Evolutionary conservation across 2,888 invertebrate species (phyloP), one percentile per base, ranked within the genome.

Genomic region (Andrena praecox): DNA sequence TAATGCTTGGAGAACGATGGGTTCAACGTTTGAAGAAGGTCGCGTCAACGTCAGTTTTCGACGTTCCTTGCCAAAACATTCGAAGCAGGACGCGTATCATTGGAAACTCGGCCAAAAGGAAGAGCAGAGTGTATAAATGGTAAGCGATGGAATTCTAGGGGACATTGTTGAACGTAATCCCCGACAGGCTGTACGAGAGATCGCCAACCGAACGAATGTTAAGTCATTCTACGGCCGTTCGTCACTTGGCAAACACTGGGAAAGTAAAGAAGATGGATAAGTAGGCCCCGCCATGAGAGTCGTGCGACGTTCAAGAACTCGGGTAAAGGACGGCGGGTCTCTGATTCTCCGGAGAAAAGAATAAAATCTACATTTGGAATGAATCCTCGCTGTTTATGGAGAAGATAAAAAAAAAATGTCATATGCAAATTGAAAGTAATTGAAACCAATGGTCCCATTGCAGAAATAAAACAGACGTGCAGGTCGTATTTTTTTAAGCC

Each of bases 171-270:
- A 54, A 3, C 54, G 56, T 56, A 56, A 56, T 56, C 56, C 56
- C 10, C 24, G 56, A 24, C 24, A 56, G 24, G 24, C 24, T 27
- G 56, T 56, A 56, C 24, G 24, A 27, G 24, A 54, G 54, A 24
- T 20, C 24, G 24, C 56, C 56, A 24, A 24, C 20, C 56, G 10
- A 56, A 56, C 56, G 56, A 56, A 24, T 56, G 56, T 56, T 56
- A 56, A 56, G 56, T 56, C 56, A 56, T 56, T 56, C 56, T 56
- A 56, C 56, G 56, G 24, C 10, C 56, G 70, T 56, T 70, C 74
- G 27, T 66, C 56, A 54, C 66, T 50, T 63, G 48, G 54, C 48
- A 50, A 48, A 66, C 56, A 59, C 68, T 56, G n/a, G 33, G 31
- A 62, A 62, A 20, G 33, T 8, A 20, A 62, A 62, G 62, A 62